A percentile compares a stretch with the other conserved stretches of the same genome.
phyloP scores from a whole-genome alignment of 2,888 invertebrate species.

The Endotricha flammealis region DNA sequence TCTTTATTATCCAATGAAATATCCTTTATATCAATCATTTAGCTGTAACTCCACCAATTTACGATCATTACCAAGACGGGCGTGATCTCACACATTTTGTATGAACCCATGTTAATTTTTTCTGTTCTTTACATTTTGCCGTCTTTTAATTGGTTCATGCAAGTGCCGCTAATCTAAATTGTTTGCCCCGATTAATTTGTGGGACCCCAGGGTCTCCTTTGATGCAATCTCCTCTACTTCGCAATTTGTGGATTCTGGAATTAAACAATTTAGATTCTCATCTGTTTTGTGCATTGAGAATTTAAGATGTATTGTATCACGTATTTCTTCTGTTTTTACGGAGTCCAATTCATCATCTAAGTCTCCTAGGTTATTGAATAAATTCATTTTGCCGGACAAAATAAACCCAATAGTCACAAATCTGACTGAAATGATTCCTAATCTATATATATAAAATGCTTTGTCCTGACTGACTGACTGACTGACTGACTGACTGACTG shows the following conservation, averaged over 20 bases:
- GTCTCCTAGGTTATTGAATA: too few relatives aligned
- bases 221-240: background rate
- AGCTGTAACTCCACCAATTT: background rate
- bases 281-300: too few relatives aligned
- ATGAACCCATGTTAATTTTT: conserved; percentile 8
- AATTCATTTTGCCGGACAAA: too few relatives aligned
- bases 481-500: too few relatives aligned
- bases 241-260: background rate
- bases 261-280: too few relatives aligned
- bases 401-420: too few relatives aligned
- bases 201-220: conserved; percentile 5
- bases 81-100: conserved; percentile 22
- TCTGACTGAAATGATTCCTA: too few relatives aligned
- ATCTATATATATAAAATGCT: too few relatives aligned
- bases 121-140: conserved; percentile 19
- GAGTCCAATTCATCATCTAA: too few relatives aligned
- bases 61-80: conserved; percentile 3
- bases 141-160: conserved; percentile 24
- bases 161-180: conserved; percentile 21
- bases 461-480: too few relatives aligned
- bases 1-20: background rate
- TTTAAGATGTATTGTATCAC: too few relatives aligned
- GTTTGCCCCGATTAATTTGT: conserved; percentile 10
- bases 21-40: background rate
- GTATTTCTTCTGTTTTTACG: too few relatives aligned